Conservation (phyloP, 2,888 invertebrate genomes). For the Dolichomitus sp. region DNA sequence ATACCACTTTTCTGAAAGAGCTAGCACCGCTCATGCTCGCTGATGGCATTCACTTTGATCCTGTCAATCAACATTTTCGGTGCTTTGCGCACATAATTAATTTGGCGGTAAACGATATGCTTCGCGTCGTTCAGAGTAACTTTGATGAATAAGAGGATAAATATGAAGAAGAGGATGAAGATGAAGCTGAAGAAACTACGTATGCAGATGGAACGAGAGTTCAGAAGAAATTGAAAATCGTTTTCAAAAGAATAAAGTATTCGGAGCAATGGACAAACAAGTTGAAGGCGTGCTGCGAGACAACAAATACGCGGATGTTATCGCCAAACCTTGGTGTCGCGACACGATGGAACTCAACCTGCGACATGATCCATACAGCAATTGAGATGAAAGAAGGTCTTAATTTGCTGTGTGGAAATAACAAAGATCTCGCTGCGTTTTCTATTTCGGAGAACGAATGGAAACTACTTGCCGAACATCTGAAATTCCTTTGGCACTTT, state of each 20-base stretch:
- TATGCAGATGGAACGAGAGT: not conserved
- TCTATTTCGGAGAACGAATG: not conserved
- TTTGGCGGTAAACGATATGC: not conserved
- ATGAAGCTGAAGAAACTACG: not conserved
- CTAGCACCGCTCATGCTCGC: not conserved
- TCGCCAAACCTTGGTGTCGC: not conserved
- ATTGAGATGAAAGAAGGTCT: not conserved
- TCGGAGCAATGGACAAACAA: too few species aligned
- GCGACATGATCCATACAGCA: not conserved
- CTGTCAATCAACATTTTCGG: not conserved
- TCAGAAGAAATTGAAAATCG: too few species aligned
- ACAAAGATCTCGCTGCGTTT: not conserved
- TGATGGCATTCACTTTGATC: not conserved
- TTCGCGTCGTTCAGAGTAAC: not conserved
- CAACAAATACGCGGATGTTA: not conserved
- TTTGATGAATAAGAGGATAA: not conserved
- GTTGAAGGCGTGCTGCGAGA: not conserved
- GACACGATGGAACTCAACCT: not conserved
- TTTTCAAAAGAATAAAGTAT: too few species aligned
- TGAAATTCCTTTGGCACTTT: not conserved
- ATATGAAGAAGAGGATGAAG: not conserved
- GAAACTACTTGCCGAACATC: not conserved
- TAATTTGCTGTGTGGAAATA: not conserved
- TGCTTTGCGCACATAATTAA: not conserved
- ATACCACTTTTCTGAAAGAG: not conserved